Evolutionary conservation across 2,113 vertebrate species (phyloP).

Genomic region (Agapornis roseicollis): DNA sequence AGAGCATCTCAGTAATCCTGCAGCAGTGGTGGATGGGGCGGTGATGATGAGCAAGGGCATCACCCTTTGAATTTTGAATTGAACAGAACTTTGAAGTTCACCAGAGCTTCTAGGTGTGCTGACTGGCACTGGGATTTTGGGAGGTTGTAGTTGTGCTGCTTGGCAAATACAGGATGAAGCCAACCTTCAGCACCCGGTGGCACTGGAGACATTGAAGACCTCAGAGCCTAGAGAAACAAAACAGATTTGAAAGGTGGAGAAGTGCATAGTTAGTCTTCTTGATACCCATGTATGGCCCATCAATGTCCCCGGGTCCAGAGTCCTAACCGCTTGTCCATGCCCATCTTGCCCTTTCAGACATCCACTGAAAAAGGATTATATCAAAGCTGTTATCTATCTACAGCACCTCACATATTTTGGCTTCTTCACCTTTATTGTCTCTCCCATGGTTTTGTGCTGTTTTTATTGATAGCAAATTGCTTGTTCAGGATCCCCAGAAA

Average conservation of each 20-base stretch:
- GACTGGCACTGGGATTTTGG: neutral
- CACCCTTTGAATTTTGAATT: too few species aligned
- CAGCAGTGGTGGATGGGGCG: rapidly evolving
- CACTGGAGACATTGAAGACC: rapidly evolving
- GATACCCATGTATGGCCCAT: neutral
- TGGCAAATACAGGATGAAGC: neutral
- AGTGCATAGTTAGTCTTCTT: neutral
- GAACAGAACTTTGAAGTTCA: neutral
- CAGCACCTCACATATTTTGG: neutral
- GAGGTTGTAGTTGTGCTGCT: neutral
- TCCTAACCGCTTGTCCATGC: rapidly evolving
- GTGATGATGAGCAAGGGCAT: neutral
- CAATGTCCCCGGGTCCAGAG: rapidly evolving
- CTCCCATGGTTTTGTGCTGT: neutral
- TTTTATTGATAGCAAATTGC: neutral
- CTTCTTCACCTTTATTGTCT: neutral
- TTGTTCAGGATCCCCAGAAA: neutral
- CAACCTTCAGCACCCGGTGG: neutral
- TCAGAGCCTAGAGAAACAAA: neutral
- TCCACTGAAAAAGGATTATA: neutral
- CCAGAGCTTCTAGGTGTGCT: neutral
- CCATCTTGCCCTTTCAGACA: neutral
- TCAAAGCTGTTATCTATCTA: neutral
- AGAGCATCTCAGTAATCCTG: rapidly evolving
- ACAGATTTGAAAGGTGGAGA: neutral